A percentile compares a stretch with the other conserved stretches of the same genome.
Conservation (phyloP, 2,797 vertebrate species). For the Phoebastria nigripes region DNA sequence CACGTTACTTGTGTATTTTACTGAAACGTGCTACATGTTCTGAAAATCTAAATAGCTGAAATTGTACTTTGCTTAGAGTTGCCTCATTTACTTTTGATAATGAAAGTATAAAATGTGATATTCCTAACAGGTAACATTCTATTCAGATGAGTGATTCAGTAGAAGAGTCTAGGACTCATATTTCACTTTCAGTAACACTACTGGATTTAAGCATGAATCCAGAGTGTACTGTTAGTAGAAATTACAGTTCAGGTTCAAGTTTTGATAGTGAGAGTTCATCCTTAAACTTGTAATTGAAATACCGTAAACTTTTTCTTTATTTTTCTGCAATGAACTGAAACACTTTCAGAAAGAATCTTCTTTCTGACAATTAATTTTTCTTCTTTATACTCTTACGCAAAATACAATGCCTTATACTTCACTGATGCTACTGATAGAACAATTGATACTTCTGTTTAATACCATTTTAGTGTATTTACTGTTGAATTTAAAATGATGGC, state of each 20-base stretch:
- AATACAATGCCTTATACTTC: not conserved
- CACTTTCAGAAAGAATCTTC: not conserved
- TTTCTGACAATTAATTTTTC: not conserved
- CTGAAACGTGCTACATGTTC: conserved; percentile 6
- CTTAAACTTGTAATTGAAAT: not conserved
- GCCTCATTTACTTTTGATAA: not conserved
- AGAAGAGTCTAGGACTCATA: not conserved
- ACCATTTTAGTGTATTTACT: not conserved
- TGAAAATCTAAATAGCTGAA: conserved; percentile 31
- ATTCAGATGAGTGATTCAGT: conserved; percentile 37
- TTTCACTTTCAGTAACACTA: not conserved
- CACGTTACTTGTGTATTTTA: not conserved
- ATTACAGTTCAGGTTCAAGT: not conserved
- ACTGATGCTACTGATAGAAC: not conserved
- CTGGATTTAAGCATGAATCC: not conserved
- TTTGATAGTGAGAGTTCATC: not conserved
- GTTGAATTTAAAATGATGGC: not conserved
- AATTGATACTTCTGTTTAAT: not conserved
- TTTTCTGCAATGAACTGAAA: not conserved
- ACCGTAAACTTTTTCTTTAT: not conserved
- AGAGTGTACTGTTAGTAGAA: not conserved
- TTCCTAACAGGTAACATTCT: conserved; percentile 22
- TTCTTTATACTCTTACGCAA: not conserved
- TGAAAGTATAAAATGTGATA: not conserved
- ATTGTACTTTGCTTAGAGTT: not conserved